These are phyloP conservation scores for Phoeniculus purpureus DNA, from an alignment of 2,797 vertebrate species.

Conservation along the genomic window DNA sequence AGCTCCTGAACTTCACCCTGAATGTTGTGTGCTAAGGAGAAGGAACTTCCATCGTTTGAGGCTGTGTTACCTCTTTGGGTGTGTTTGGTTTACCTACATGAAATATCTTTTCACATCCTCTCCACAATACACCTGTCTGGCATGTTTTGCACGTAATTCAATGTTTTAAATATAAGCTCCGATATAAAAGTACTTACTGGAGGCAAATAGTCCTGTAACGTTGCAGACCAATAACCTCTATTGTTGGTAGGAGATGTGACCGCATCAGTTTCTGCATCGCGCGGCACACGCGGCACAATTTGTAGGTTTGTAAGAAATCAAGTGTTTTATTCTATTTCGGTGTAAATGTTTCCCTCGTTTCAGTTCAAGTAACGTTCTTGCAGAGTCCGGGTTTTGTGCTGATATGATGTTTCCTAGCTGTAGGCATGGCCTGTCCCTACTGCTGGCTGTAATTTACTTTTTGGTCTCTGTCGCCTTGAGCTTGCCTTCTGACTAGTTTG, in stretches of 20 bases:
- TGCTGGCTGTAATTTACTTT: conserved; percentile 92
- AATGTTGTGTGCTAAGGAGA: not conserved
- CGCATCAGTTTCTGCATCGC: conserved; percentile 13
- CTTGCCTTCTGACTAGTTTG: conserved; percentile 87
- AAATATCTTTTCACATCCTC: not conserved
- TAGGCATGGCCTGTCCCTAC: conserved; percentile 82
- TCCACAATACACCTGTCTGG: not conserved
- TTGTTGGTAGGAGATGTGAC: conserved; percentile 6
- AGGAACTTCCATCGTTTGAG: not conserved
- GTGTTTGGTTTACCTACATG: not conserved
- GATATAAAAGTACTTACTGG: not conserved
- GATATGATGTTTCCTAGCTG: conserved; percentile 87
- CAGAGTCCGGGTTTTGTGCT: conserved; percentile 78
- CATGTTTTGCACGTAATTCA: conserved; percentile 19
- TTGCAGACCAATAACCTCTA: not conserved
- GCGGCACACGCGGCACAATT: conserved; percentile 47
- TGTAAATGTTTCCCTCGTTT: conserved; percentile 74
- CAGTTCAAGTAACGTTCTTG: conserved; percentile 66
- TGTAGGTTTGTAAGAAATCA: conserved; percentile 54
- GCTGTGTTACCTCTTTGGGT: not conserved
- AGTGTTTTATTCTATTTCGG: conserved; percentile 80
- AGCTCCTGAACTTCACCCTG: not conserved
- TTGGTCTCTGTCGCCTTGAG: conserved; percentile 88
- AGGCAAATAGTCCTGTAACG: conserved; percentile 32
- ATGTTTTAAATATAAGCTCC: conserved; percentile 31